Conservation (phyloP, 1,140 invertebrate species). For the Eriocheir sinensis region DNA sequence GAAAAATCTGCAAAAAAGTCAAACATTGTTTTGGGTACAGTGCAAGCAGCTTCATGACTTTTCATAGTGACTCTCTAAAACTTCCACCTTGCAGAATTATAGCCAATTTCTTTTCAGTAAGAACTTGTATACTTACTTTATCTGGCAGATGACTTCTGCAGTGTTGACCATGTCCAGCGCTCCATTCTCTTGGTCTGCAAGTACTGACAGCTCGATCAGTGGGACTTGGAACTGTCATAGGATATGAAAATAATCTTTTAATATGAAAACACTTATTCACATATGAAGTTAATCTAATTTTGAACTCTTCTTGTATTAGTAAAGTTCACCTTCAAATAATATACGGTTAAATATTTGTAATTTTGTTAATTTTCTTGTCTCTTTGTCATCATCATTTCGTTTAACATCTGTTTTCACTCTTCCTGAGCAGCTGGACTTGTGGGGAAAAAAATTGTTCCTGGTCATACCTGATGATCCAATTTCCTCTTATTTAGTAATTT, state of each 20-base stretch:
- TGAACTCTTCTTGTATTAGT: background rate
- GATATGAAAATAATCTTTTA: background rate
- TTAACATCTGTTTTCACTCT: no score
- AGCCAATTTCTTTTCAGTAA: background rate
- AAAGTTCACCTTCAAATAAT: background rate
- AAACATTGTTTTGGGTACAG: no score
- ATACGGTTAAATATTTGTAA: background rate
- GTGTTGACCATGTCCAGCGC: slow-evolving; percentile 58
- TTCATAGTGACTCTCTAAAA: no score
- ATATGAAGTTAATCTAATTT: background rate
- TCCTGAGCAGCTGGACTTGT: background rate
- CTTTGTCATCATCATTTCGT: background rate
- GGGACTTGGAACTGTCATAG: slow-evolving; percentile 47
- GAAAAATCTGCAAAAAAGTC: slow-evolving; percentile 65
- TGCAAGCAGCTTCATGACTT: no score
- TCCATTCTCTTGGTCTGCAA: slow-evolving; percentile 62
- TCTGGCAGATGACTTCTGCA: slow-evolving; percentile 62
- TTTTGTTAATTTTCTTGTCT: background rate
- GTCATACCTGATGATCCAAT: no score
- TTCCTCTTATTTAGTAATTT: no score
- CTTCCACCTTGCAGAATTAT: background rate
- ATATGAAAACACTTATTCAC: background rate
- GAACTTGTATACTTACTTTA: slow-evolving; percentile 36
- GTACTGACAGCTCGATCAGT: slow-evolving; percentile 54
- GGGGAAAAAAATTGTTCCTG: background rate